Percentiles rank a stretch among this genome's conserved stretches.
phyloP scores from a whole-genome alignment of 2,888 invertebrate genomes.

The Cryptus viduatorius region DNA sequence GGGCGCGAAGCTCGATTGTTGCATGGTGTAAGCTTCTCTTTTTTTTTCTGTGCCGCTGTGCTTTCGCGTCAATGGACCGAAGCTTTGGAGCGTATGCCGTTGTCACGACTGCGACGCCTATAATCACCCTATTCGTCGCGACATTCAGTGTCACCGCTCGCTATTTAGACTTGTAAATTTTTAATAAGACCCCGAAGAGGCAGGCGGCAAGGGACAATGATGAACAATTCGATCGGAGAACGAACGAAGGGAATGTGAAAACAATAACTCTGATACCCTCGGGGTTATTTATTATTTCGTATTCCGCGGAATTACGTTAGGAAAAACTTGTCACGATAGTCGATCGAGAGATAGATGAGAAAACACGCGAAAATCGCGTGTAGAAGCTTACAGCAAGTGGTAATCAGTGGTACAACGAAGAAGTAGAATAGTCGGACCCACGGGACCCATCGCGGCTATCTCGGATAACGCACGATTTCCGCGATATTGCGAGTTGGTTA shows the following conservation, averaged over 20 bases:
- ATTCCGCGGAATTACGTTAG: not conserved
- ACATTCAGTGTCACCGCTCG: not conserved
- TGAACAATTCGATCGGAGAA: not conserved
- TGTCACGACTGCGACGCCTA: too few species aligned
- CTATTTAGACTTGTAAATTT: not conserved
- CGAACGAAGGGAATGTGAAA: not conserved
- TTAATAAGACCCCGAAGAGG: not conserved
- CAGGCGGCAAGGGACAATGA: not conserved
- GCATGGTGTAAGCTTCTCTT: not conserved
- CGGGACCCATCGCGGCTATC: slow-evolving; percentile 51
- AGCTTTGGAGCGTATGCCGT: too few species aligned
- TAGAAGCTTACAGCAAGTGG: slow-evolving; percentile 30
- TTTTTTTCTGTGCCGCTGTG: not conserved
- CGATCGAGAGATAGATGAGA: not conserved
- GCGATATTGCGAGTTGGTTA: slow-evolving; percentile 80
- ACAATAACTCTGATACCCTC: not conserved
- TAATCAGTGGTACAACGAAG: slow-evolving; percentile 16
- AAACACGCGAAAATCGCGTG: not conserved
- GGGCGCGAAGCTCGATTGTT: slow-evolving; percentile 24
- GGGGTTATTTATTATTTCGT: not conserved
- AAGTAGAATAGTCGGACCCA: slow-evolving; percentile 37
- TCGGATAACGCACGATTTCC: slow-evolving; percentile 74
- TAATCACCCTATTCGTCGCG: too few species aligned
- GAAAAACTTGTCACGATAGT: not conserved
- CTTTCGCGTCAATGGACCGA: not conserved